These are phyloP conservation scores for Hydrochoerus hydrochaeris DNA, from an alignment of 2,113 vertebrate species.

Conservation along the genomic window DNA sequence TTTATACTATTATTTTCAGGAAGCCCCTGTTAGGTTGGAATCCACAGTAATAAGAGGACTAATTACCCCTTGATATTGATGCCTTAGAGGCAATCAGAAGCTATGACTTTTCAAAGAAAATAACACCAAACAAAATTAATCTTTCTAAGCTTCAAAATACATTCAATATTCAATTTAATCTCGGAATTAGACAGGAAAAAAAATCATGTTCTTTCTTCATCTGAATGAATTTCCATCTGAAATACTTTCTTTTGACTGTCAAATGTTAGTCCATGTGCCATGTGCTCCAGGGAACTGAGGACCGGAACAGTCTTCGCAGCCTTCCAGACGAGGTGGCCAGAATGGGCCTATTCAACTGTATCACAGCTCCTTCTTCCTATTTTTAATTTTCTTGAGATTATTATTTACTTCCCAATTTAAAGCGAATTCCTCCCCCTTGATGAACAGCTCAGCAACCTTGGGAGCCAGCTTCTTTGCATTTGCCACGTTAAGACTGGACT, in stretches of 20 bases:
- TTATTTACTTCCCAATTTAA: not conserved
- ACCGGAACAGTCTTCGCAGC: not conserved
- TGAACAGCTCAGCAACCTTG: not conserved
- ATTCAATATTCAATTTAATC: constrained; percentile 33
- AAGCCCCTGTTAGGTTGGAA: not conserved
- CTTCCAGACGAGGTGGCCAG: not conserved
- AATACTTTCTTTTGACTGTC: not conserved
- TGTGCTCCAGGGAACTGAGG: not conserved
- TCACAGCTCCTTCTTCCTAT: not conserved
- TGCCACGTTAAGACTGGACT: not conserved
- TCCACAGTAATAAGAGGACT: not conserved
- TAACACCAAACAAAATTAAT: constrained; percentile 37
- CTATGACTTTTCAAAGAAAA: constrained; percentile 47
- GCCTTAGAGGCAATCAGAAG: constrained; percentile 44
- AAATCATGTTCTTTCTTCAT: constrained; percentile 36
- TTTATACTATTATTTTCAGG: not conserved
- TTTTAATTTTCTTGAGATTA: constrained; percentile 5
- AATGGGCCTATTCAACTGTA: not conserved
- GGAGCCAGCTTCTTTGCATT: constrained; percentile 38
- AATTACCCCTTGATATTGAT: not conserved
- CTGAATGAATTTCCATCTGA: constrained; percentile 15
- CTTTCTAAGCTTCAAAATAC: constrained; percentile 60
- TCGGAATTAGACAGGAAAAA: not conserved
- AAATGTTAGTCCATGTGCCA: not conserved
- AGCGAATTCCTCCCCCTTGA: not conserved